These are phyloP conservation scores for Metacarcinus magister DNA, from an alignment of 2,888 invertebrate genomes.

Conservation along the genomic window DNA sequence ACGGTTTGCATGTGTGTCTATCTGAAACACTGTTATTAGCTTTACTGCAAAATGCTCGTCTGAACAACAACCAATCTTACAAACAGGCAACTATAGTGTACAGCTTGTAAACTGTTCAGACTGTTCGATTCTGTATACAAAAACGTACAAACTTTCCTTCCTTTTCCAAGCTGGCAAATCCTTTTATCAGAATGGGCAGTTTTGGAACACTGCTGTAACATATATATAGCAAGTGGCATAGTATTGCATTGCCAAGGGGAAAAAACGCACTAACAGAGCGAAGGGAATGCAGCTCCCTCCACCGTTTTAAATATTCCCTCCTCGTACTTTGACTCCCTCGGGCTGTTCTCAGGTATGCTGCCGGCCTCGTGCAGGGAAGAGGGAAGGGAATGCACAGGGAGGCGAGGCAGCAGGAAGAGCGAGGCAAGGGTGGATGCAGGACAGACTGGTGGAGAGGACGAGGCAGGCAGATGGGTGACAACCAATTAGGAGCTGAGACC, in stretches of 20 bases:
- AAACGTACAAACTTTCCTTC: not conserved
- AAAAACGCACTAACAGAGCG: not conserved
- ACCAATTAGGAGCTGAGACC: no score
- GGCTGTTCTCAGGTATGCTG: not conserved
- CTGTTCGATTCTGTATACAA: not conserved
- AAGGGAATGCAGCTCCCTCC: not conserved
- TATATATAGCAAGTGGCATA: not conserved
- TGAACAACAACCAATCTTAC: slow-evolving; percentile 1
- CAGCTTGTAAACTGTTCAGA: slow-evolving; percentile 10
- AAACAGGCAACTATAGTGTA: not conserved
- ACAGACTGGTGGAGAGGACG: no score
- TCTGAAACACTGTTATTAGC: not conserved
- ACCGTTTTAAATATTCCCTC: not conserved
- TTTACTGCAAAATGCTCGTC: not conserved
- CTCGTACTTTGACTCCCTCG: not conserved
- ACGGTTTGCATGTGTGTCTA: no score
- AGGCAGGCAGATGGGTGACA: no score
- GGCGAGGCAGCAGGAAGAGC: not conserved
- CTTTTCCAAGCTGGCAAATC: not conserved
- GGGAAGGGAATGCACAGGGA: no score
- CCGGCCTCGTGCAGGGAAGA: no score
- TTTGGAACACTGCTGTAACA: not conserved
- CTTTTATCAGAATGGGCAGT: not conserved
- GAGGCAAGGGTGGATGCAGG: not conserved
- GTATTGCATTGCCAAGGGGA: not conserved